A percentile compares a stretch with the other conserved stretches of the same genome.
These are phyloP conservation scores for Anthopleura xanthogrammica DNA, from an alignment of 92 coral and sea anemone species.

Conservation along the genomic window DNA sequence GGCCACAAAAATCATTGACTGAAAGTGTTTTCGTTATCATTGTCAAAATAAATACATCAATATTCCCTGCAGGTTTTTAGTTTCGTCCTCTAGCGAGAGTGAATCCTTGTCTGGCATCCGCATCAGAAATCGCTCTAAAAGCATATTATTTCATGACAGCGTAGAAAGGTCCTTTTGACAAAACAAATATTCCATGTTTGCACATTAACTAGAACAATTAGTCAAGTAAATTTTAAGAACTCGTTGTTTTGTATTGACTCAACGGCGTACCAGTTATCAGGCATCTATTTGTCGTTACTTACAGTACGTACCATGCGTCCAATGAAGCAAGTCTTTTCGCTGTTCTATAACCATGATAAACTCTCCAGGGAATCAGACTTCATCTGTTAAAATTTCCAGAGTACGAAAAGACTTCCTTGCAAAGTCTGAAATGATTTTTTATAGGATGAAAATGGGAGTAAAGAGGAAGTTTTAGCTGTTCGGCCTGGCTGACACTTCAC, in stretches of 20 bases:
- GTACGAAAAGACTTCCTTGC: neutral
- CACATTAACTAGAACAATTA: neutral
- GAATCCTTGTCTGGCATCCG: neutral
- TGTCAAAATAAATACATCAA: neutral
- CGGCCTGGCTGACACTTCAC: neutral
- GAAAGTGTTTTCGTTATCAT: neutral
- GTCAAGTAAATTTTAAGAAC: neutral
- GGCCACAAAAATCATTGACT: neutral
- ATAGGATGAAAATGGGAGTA: neutral
- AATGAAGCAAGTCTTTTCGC: neutral
- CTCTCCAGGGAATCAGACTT: neutral
- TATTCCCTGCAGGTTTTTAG: neutral
- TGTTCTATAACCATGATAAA: constrained; percentile 14
- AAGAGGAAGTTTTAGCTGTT: neutral
- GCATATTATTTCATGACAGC: neutral
- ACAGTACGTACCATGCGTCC: constrained; percentile 4
- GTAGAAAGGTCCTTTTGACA: neutral
- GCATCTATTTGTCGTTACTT: neutral
- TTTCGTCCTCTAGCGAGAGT: neutral
- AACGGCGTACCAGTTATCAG: neutral
- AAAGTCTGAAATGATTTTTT: neutral
- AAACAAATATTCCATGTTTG: neutral
- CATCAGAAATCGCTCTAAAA: neutral
- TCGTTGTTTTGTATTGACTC: neutral
- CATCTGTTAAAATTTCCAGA: neutral